phyloP scores from a whole-genome alignment of 1,140 invertebrate genomes.

The Zaprionus nigranus region DNA sequence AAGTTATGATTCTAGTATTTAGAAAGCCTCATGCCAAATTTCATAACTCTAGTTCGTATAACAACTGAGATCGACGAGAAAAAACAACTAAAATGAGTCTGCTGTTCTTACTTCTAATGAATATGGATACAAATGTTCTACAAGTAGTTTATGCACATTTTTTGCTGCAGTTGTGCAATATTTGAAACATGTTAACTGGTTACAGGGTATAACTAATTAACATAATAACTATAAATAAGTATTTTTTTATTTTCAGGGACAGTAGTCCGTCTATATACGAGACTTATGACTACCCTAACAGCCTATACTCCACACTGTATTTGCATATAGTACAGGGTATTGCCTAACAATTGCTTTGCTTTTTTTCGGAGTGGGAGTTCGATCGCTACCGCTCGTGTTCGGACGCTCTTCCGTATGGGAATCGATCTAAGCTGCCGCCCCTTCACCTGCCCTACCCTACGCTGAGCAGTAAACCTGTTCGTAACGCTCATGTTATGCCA shows the following conservation, averaged over 20 bases:
- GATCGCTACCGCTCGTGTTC: neutral
- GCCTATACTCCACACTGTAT: neutral
- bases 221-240: neutral
- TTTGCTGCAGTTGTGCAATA: neutral
- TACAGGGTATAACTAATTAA: neutral
- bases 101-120: no score
- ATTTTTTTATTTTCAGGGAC: neutral
- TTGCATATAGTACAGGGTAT: neutral
- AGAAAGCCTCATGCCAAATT: no score
- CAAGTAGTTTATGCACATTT: no score
- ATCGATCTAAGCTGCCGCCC: neutral
- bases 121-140: no score
- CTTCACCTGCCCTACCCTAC: neutral
- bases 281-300: neutral
- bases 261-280: neutral
- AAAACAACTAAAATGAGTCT: neutral
- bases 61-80: no score
- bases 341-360: neutral
- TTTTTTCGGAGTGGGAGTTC: slow-evolving; percentile 11
- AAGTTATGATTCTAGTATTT: no score
- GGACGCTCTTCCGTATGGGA: neutral
- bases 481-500: neutral
- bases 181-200: neutral
- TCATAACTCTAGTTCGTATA: no score
- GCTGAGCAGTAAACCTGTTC: slow-evolving; percentile 10